phyloP scores from a whole-genome alignment of 2,888 invertebrate genomes.

The Cataglyphis altisquamis region DNA sequence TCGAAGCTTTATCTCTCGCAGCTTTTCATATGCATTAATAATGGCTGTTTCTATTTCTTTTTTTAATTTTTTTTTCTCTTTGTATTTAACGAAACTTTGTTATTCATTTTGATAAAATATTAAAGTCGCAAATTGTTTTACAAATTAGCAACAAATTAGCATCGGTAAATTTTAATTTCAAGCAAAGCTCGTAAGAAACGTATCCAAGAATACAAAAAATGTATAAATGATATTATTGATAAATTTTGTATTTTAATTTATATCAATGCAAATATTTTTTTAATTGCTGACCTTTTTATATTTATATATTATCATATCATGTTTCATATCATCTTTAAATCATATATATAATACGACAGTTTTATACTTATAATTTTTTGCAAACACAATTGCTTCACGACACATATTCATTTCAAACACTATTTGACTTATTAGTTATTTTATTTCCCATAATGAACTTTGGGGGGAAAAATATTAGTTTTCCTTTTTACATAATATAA shows the following conservation, averaged over 20 bases:
- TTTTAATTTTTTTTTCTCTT: not conserved
- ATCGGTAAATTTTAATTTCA: not conserved
- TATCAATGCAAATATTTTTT: not conserved
- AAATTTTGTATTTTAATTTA: slow-evolving; percentile 4
- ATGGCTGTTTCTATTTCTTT: slow-evolving; percentile 44
- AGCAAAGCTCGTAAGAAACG: not conserved
- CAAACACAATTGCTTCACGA: slow-evolving; percentile 20
- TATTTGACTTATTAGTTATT: slow-evolving; percentile 7
- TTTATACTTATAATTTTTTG: slow-evolving; percentile 18
- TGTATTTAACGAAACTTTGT: slow-evolving; percentile 56
- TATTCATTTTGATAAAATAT: not conserved
- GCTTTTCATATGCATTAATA: slow-evolving; percentile 36
- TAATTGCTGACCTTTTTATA: not conserved
- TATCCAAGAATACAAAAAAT: not conserved
- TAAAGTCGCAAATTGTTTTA: not conserved
- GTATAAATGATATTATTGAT: not conserved
- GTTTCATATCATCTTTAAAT: not conserved
- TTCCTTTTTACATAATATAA: slow-evolving; percentile 29
- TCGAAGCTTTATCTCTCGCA: slow-evolving; percentile 27
- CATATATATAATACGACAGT: not conserved
- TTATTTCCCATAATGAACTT: slow-evolving; percentile 7
- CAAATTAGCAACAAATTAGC: not conserved
- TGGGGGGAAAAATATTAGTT: slow-evolving; percentile 7
- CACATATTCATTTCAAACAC: not conserved
- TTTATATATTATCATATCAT: not conserved